Conservation (phyloP, 2,888 invertebrate species). For the Homarus gammarus region DNA sequence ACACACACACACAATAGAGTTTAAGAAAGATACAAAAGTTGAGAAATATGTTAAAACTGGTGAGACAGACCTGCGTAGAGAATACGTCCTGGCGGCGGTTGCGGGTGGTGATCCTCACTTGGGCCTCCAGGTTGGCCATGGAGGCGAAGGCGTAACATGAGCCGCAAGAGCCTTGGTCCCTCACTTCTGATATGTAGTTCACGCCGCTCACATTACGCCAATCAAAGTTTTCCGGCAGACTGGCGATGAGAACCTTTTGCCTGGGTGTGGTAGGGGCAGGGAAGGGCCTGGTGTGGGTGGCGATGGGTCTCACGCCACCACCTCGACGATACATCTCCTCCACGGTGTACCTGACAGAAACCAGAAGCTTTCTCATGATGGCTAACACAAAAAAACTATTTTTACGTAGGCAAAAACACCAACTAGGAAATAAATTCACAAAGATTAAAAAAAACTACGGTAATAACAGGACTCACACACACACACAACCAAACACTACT, state of each 20-base stretch:
- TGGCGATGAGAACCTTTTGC: constrained; percentile 77
- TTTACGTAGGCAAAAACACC: not conserved
- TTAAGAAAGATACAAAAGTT: no score
- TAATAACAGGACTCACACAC: no score
- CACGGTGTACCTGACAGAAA: constrained; percentile 77
- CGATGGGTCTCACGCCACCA: constrained; percentile 78
- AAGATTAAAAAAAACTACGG: no score
- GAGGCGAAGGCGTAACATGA: constrained; percentile 81
- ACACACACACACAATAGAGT: no score
- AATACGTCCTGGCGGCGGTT: constrained; percentile 79
- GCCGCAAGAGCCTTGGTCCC: constrained; percentile 79
- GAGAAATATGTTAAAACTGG: no score
- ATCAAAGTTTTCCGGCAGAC: constrained; percentile 78
- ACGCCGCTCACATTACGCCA: constrained; percentile 79
- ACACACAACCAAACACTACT: no score
- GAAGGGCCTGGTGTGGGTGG: constrained; percentile 42
- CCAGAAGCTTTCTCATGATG: no score
- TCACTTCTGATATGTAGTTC: constrained; percentile 78
- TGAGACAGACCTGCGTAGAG: constrained; percentile 79
- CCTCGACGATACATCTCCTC: constrained; percentile 78
- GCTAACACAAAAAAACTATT: no score
- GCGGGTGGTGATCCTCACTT: constrained; percentile 80
- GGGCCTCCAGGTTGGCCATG: constrained; percentile 80
- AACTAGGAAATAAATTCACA: no score
- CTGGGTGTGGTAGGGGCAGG: constrained; percentile 62